Percentiles rank a stretch among this genome's conserved stretches.
These are phyloP conservation scores for Dromococcyx pavoninus DNA, from an alignment of 2,797 vertebrate species.

Conservation along the genomic window DNA sequence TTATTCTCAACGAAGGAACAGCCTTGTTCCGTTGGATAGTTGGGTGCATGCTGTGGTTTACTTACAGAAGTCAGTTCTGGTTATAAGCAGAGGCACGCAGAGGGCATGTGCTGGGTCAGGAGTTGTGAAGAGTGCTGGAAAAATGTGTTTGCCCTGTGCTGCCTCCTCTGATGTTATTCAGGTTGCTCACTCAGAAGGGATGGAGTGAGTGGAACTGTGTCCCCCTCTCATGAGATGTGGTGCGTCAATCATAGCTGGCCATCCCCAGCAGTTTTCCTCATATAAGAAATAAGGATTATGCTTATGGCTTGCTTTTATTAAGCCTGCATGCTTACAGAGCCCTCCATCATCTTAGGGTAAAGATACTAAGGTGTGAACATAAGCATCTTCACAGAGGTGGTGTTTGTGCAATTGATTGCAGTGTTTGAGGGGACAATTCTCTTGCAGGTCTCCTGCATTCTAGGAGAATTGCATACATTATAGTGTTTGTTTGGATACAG, in stretches of 20 bases:
- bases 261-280: background rate
- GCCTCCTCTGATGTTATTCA: background rate
- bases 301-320: background rate
- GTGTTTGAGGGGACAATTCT: background rate
- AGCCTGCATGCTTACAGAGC: fast-evolving
- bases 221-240: fast-evolving
- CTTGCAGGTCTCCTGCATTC: background rate
- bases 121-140: background rate
- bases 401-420: background rate
- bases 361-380: background rate
- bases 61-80: background rate
- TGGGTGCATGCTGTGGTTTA: fast-evolving
- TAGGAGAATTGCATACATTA: fast-evolving
- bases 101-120: background rate
- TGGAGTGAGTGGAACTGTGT: background rate
- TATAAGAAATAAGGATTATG: background rate
- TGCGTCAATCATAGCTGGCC: background rate
- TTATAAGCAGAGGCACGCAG: background rate
- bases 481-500: background rate
- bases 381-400: background rate
- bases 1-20: background rate
- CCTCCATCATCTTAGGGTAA: background rate
- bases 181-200: background rate
- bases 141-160: background rate
- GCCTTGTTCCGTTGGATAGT: fast-evolving